These are phyloP conservation scores for Meriones unguiculatus DNA, from an alignment of 2,113 vertebrate species.

Conservation along the genomic window DNA sequence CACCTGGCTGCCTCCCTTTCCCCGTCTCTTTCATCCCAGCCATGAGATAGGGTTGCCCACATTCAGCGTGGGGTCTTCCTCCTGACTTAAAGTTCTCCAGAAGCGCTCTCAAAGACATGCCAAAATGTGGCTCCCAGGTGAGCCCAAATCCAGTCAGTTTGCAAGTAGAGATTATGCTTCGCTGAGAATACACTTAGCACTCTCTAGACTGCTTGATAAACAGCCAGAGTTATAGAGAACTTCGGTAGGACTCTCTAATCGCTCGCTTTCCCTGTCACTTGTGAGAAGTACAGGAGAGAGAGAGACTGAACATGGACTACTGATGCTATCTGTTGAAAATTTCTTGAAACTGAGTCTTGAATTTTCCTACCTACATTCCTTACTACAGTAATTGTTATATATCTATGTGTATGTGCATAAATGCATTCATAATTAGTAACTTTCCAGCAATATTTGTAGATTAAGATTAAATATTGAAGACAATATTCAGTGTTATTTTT, in stretches of 20 bases:
- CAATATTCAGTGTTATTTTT: slow-evolving; percentile 28
- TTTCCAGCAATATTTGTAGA: not conserved
- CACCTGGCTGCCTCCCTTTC: not conserved
- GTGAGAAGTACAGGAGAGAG: not conserved
- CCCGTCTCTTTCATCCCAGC: not conserved
- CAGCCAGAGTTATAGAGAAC: not conserved
- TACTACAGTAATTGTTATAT: not conserved
- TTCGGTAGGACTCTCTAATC: not conserved
- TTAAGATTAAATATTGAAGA: not conserved
- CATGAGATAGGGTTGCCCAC: not conserved
- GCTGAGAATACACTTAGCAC: not conserved
- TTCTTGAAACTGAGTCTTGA: not conserved
- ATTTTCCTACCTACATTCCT: slow-evolving; percentile 12
- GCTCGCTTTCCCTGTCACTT: not conserved
- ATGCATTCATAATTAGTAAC: not conserved
- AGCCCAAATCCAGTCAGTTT: not conserved
- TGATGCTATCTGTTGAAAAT: not conserved
- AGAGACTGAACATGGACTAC: not conserved
- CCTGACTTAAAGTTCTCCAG: not conserved
- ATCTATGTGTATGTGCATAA: too few relatives aligned
- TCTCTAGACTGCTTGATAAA: not conserved
- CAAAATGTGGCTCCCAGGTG: not conserved
- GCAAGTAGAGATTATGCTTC: not conserved
- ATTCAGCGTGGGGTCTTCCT: not conserved
- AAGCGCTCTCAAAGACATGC: not conserved